Conservation (phyloP, 2,888 invertebrate species). For the Dryobotodes eremita region DNA sequence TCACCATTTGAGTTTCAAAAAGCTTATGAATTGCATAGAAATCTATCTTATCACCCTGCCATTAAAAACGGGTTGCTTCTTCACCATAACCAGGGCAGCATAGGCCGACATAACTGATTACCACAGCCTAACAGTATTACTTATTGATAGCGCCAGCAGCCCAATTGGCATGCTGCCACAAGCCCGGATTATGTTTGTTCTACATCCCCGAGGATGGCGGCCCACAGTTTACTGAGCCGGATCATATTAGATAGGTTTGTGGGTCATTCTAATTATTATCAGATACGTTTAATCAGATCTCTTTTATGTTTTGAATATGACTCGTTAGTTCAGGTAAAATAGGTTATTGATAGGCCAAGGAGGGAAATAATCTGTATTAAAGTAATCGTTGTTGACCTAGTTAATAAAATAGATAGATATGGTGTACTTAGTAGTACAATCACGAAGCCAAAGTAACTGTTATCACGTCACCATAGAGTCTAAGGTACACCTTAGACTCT, state of each 20-base stretch:
- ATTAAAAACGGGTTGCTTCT: background rate
- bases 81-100: constrained; percentile 25
- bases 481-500: too few species aligned
- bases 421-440: background rate
- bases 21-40: background rate
- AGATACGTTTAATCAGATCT: background rate
- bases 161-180: constrained; percentile 66
- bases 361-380: background rate
- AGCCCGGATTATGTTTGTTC: constrained; percentile 61
- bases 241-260: constrained; percentile 40
- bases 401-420: background rate
- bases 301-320: background rate
- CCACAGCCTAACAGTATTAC: constrained; percentile 61
- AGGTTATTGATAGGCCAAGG: background rate
- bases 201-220: constrained; percentile 47
- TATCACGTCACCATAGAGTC: background rate
- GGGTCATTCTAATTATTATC: constrained; percentile 40
- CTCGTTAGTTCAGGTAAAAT: background rate
- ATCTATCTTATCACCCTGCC: background rate
- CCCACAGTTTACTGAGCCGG: constrained; percentile 47
- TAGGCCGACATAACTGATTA: constrained; percentile 40
- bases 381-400: background rate
- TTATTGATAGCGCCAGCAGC: constrained; percentile 64
- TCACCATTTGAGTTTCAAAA: background rate
- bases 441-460: background rate